These are phyloP conservation scores for Hydriomena furcata DNA, from an alignment of 2,888 invertebrate species.

Conservation along the genomic window DNA sequence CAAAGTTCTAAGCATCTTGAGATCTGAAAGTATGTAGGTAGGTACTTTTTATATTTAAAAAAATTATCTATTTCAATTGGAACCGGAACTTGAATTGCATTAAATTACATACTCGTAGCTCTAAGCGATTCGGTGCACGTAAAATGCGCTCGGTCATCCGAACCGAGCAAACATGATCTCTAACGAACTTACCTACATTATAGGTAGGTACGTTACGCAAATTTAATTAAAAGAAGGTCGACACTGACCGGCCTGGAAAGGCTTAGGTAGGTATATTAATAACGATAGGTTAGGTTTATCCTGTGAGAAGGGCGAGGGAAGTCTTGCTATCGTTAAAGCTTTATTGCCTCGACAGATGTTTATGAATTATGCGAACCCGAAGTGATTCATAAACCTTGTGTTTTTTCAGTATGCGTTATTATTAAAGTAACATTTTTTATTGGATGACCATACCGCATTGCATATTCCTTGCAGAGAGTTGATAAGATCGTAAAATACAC, in stretches of 20 bases:
- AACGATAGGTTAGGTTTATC: slow-evolving; percentile 27
- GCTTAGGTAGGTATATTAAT: slow-evolving; percentile 33
- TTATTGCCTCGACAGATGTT: slow-evolving; percentile 65
- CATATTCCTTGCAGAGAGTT: slow-evolving; percentile 9
- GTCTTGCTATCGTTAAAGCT: slow-evolving; percentile 61
- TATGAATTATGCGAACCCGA: slow-evolving; percentile 61
- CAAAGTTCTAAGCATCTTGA: no score
- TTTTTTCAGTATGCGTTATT: slow-evolving; percentile 46
- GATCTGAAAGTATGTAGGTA: no score
- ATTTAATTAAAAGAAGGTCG: slow-evolving; percentile 33
- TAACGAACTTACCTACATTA: slow-evolving; percentile 28
- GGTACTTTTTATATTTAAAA: no score
- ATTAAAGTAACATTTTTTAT: slow-evolving; percentile 26
- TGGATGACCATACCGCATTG: slow-evolving; percentile 19
- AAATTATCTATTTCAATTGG: no score
- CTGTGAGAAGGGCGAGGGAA: slow-evolving; percentile 40
- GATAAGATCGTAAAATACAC: slow-evolving; percentile 10
- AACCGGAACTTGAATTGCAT: slow-evolving; percentile 24
- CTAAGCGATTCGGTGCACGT: slow-evolving; percentile 28
- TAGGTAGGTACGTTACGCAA: slow-evolving; percentile 25
- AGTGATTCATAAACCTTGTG: slow-evolving; percentile 54
- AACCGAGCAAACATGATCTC: slow-evolving; percentile 24
- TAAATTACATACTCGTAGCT: slow-evolving; percentile 8
- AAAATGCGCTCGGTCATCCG: slow-evolving; percentile 18
- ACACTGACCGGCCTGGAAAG: slow-evolving; percentile 28